phyloP scores from a whole-genome alignment of 2,888 invertebrate genomes.

The Parnassius orleans region DNA sequence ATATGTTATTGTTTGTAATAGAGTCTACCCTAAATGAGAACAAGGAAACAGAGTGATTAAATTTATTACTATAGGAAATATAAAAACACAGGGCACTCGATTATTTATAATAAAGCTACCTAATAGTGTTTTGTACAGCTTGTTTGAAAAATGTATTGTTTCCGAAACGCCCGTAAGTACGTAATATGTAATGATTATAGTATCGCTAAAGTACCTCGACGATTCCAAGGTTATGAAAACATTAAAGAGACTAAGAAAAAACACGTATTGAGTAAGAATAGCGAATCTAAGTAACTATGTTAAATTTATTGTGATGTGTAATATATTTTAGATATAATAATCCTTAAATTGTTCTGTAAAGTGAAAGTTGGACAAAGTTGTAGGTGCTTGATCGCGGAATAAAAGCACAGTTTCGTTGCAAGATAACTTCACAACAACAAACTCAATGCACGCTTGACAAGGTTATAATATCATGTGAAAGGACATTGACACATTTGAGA shows the following conservation, averaged over 20 bases:
- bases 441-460: conserved; percentile 10
- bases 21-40: too few species aligned
- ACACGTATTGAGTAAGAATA: conserved; percentile 18
- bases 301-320: too few species aligned
- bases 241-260: conserved; percentile 29
- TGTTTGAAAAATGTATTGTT: background rate
- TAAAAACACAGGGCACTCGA: too few species aligned
- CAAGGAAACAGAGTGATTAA: too few species aligned
- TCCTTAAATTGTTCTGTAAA: background rate
- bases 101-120: too few species aligned
- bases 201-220: conserved; percentile 26
- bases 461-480: conserved; percentile 1
- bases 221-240: conserved; percentile 31
- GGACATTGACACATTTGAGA: conserved; percentile 13
- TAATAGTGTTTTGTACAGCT: too few species aligned
- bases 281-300: background rate
- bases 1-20: too few species aligned
- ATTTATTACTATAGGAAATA: too few species aligned
- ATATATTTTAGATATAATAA: too few species aligned
- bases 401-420: conserved; percentile 11
- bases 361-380: conserved; percentile 18
- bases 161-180: too few species aligned
- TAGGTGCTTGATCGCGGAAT: conserved; percentile 2
- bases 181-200: background rate
- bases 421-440: conserved; percentile 15